Evolutionary conservation across 2,113 vertebrate genomes (phyloP), one percentile per base, ranked within the genome.

Genomic region (Pterocles burchelli): DNA sequence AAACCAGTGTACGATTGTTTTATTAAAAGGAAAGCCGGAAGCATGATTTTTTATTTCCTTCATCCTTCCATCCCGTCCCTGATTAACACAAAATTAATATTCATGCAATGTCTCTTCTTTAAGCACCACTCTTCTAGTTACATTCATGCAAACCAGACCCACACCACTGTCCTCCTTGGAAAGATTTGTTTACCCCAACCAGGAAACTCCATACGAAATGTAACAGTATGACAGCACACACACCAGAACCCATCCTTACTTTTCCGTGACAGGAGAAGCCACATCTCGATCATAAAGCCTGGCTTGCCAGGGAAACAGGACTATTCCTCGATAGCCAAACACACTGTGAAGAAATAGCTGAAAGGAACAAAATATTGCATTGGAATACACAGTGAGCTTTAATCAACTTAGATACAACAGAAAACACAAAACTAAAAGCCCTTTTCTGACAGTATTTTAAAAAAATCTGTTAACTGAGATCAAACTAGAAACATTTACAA

Each of bases 291-390:
- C 99, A 11, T 99, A 99, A 8, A 99, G 98, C 72, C 99, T 98
- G 87, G 99, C 99, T n/a, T 99, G 99, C 99, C 99, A 99, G 18
- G 99, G 99, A 90, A 99, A 99, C 92, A 99, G 97, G 65, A 99
- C 99, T 1, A 99, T 99, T 38, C 99, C 99, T 97, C 99, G 98
- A 94, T 99, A 99, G 67, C 99, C 99, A 97, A 99, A 99, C 73
- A 99, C 98, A 21, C 99, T 99, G 97, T 99, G 99, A 80, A 99
- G 99, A 93, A 99, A 99, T 15, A 99, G 98, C 99, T 99, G 97
- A 70, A 93, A 96, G 83, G 48, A 94, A 84, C 58, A 95, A 70
- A 51, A 6, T 41, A 80, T 15, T 66, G 24, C 16, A 86, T 43
- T 3, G 74, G 14, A 71, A 67, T 16, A 22, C 25, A 26, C 18